Base-by-base conservation (phyloP, 2,888 invertebrate genomes). In the Dryobotodes eremita region DNA sequence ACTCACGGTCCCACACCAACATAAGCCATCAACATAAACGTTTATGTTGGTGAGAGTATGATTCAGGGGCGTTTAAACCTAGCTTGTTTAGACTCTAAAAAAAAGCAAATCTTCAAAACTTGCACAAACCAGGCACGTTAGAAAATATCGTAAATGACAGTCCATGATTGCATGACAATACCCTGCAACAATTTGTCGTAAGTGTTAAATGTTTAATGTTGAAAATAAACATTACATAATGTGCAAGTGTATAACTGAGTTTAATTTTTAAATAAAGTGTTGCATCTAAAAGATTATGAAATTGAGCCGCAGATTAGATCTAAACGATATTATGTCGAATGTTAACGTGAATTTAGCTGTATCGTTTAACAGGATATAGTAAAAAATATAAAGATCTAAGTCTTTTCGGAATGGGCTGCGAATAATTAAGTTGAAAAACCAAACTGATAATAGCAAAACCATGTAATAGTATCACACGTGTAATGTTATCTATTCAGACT, bases 131-230 rank as follows among this genome's bases (percentile, higher is more conserved):
- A 85, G 65, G 70, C 79, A 76, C 76, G 79, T 89, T 81, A 72
- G 62, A 90, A 84, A 86, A 65, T 26, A 79, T 71, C 20, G 80
- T 71, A 70, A 76, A 85, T 88, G 88, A 86, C 77, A 81, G 74
- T 89, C 88, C 89, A 92, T 90, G 91, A 92, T 88, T 90, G 91
- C 88, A 93, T 93, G 93, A 93, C 88, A 88, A 88, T 94, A 94
- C 94, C 93, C 94, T 94, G 94, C 90, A 92, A 86, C 61, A 80
- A 86, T 88, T 85, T 84, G 86, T 89, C 64, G 87, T 89, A 83
- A 85, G 73, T 86, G 77, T 79, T 73, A 75, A 84, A 84, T 85
- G 85, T 82, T 71, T 70, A 72, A 88, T 77, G 83, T 79, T 64
- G 55, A 84, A 61, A 87, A 75, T 42, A 61, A 85, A 76, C 26